phyloP scores from a whole-genome alignment of 1,140 invertebrate species.

The Ceratosolen fusciceps region DNA sequence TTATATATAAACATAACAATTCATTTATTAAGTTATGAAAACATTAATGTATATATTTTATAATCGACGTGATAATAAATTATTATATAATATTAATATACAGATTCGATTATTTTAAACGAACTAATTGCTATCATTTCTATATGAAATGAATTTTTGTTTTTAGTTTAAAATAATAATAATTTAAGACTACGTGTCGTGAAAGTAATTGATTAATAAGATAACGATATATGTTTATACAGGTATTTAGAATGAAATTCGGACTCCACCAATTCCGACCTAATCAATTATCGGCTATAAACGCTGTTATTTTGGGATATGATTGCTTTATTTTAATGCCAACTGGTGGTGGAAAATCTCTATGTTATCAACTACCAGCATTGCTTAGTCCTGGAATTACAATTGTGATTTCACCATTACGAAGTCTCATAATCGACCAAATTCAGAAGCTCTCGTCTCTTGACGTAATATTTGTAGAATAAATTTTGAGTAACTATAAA shows the following conservation, averaged over 20 bases:
- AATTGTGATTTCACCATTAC: constrained; percentile 93
- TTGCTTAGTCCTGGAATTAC: constrained; percentile 82
- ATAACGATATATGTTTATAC: too few species aligned
- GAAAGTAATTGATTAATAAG: too few species aligned
- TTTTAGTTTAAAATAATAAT: too few species aligned
- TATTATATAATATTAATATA: too few species aligned
- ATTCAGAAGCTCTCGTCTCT: constrained; percentile 86
- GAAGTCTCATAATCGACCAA: constrained; percentile 95
- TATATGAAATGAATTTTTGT: too few species aligned
- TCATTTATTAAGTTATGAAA: too few species aligned
- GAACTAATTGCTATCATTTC: too few species aligned
- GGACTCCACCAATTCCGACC: constrained; percentile 88
- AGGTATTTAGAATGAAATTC: constrained; percentile 77
- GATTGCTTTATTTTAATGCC: constrained; percentile 98
- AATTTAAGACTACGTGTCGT: too few species aligned
- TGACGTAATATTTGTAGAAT: constrained; percentile 75
- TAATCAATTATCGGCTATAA: constrained; percentile 95
- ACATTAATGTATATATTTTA: too few species aligned
- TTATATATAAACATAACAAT: too few species aligned
- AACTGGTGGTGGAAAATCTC: constrained; percentile 96
- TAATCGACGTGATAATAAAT: too few species aligned
- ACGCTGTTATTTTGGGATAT: constrained; percentile 87
- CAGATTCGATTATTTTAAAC: too few species aligned
- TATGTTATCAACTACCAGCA: constrained; percentile 93
- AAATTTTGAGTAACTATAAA: not conserved